Conservation (phyloP, 2,113 vertebrate genomes). For the Pygoscelis adeliae region DNA sequence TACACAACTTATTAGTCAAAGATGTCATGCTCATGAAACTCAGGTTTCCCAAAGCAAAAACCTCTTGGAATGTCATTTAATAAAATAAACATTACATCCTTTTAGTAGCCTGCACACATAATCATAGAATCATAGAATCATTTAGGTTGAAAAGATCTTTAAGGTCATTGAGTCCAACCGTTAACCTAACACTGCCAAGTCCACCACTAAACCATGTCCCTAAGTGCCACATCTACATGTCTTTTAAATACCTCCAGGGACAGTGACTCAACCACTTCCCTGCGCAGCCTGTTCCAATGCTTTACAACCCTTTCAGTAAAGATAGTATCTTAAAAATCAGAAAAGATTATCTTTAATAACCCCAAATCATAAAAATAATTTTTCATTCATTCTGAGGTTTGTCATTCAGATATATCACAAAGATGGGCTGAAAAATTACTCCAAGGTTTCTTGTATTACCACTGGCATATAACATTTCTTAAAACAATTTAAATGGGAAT, state of each 20-base stretch:
- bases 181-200: not conserved
- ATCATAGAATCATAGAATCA: not conserved
- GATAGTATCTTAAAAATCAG: not conserved
- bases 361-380: not conserved
- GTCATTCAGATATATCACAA: not conserved
- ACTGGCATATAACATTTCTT: not conserved
- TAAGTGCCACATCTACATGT: not conserved
- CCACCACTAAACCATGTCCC: not conserved
- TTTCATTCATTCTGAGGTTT: not conserved
- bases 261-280: not conserved
- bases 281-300: not conserved
- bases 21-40: not conserved
- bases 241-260: not conserved
- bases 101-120: not conserved
- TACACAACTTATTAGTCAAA: not conserved
- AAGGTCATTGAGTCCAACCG: accelerated
- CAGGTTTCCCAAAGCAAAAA: not conserved
- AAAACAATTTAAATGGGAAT: not conserved
- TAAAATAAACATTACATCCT: not conserved
- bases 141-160: not conserved
- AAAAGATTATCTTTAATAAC: not conserved
- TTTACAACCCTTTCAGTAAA: not conserved
- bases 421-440: not conserved
- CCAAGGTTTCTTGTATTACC: not conserved
- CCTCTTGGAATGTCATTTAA: not conserved